phyloP scores from a whole-genome alignment of 2,888 invertebrate species.

The Ptychoptera albimana region DNA sequence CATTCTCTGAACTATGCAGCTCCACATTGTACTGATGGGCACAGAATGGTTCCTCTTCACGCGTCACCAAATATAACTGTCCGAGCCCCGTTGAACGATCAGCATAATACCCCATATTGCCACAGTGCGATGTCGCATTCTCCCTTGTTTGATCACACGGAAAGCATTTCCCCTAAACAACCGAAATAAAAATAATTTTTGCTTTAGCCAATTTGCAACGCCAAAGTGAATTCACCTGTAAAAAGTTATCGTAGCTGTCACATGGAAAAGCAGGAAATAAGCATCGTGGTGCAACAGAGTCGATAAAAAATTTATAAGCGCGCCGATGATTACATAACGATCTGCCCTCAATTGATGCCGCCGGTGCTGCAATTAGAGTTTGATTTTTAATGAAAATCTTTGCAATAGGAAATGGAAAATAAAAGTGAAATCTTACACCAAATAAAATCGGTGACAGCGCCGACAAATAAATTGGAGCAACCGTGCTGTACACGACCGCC shows the following conservation, averaged over 20 bases:
- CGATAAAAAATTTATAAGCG: slow-evolving; percentile 88
- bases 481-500: slow-evolving; percentile 86
- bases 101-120: slow-evolving; percentile 90
- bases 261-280: slow-evolving; percentile 87
- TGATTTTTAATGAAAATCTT: slow-evolving; percentile 12
- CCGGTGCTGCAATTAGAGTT: slow-evolving; percentile 31
- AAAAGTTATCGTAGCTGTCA: slow-evolving; percentile 65
- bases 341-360: slow-evolving; percentile 68
- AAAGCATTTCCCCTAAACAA: slow-evolving; percentile 46
- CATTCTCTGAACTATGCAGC: slow-evolving; percentile 56
- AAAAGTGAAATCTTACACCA: slow-evolving; percentile 47
- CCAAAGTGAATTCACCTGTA: slow-evolving; percentile 30
- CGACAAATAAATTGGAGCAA: slow-evolving; percentile 81
- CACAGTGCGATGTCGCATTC: slow-evolving; percentile 42
- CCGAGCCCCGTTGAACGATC: slow-evolving; percentile 70
- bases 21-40: slow-evolving; percentile 79
- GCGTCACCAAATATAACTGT: slow-evolving; percentile 73
- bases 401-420: slow-evolving; percentile 2
- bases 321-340: slow-evolving; percentile 85
- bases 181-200: too few species aligned
- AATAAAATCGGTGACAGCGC: slow-evolving; percentile 78
- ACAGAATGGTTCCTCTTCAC: slow-evolving; percentile 86
- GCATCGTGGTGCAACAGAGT: slow-evolving; percentile 81
- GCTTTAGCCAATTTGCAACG: too few species aligned
- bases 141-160: slow-evolving; percentile 38